These are phyloP conservation scores for Stenolophus ochropezus DNA, from an alignment of 2,888 invertebrate genomes.

Conservation along the genomic window DNA sequence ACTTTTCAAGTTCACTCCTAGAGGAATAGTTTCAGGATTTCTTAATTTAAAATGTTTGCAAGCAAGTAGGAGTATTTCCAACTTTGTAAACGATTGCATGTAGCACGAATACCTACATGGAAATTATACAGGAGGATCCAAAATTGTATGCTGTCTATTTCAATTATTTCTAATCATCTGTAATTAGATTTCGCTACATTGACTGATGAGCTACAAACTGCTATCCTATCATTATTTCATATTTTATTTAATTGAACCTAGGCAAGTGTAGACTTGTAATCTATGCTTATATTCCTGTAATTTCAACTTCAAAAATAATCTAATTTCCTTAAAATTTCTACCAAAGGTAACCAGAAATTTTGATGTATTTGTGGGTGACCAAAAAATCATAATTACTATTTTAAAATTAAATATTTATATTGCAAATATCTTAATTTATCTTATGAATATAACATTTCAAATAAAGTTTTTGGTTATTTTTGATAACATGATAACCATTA, in stretches of 20 bases:
- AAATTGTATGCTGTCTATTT: conserved; percentile 39
- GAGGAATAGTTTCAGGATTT: conserved; percentile 8
- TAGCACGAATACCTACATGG: conserved; percentile 8
- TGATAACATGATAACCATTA: too few species aligned
- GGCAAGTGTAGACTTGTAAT: not conserved
- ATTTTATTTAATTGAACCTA: not conserved
- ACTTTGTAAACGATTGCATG: conserved; percentile 24
- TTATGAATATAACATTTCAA: too few species aligned
- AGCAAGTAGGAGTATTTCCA: not conserved
- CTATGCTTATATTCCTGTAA: not conserved
- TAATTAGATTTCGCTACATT: conserved; percentile 8
- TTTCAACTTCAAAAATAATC: not conserved
- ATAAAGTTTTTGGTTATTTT: too few species aligned
- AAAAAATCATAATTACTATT: too few species aligned
- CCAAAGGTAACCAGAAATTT: too few species aligned
- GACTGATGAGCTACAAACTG: conserved; percentile 14
- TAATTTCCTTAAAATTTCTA: too few species aligned
- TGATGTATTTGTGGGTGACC: too few species aligned
- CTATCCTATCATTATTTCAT: not conserved
- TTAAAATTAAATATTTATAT: too few species aligned
- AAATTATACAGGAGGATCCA: conserved; percentile 15
- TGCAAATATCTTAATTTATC: too few species aligned
- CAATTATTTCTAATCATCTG: conserved; percentile 38
- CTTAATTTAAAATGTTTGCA: conserved; percentile 10
- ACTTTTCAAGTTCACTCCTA: conserved; percentile 15